Evolutionary conservation across 2,113 vertebrate species (phyloP).

Genomic region (Prionailurus bengalensis): DNA sequence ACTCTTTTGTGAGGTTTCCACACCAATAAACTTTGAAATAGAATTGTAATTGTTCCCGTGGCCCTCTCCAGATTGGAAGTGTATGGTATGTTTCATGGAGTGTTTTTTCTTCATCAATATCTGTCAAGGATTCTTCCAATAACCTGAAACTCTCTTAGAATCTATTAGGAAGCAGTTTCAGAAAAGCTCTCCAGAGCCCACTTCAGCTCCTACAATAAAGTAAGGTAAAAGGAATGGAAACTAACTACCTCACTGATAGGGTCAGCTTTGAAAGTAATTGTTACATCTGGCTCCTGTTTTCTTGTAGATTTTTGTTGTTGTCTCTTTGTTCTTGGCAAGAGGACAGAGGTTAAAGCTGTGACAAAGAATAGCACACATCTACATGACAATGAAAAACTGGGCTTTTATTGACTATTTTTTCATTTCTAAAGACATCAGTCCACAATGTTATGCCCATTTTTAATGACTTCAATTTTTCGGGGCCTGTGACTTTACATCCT

Average conservation of each 20-base stretch:
- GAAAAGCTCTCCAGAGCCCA: background rate
- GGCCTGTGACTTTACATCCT: background rate
- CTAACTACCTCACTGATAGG: background rate
- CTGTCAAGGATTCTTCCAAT: constrained; percentile 55
- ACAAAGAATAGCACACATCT: background rate
- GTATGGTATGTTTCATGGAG: background rate
- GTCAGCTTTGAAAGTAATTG: constrained; percentile 53
- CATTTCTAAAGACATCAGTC: constrained; percentile 44
- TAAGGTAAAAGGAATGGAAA: constrained; percentile 65
- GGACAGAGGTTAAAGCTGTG: constrained; percentile 53
- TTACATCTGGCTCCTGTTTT: background rate
- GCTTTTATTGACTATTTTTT: constrained; percentile 48
- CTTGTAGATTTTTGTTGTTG: background rate
- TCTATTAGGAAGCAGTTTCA: constrained; percentile 51
- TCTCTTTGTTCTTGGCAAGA: background rate
- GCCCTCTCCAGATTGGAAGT: background rate
- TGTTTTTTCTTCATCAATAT: background rate
- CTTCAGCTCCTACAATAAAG: constrained; percentile 29
- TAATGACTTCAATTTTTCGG: background rate
- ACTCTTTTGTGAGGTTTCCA: background rate
- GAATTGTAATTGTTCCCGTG: background rate
- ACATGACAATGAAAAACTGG: background rate
- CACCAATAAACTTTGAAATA: background rate
- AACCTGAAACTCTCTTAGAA: background rate
- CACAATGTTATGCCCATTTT: constrained; percentile 9